Evolutionary conservation across 1,140 invertebrate species (phyloP), one percentile per base, ranked within the genome.

Genomic region (Araneus ventricosus): DNA sequence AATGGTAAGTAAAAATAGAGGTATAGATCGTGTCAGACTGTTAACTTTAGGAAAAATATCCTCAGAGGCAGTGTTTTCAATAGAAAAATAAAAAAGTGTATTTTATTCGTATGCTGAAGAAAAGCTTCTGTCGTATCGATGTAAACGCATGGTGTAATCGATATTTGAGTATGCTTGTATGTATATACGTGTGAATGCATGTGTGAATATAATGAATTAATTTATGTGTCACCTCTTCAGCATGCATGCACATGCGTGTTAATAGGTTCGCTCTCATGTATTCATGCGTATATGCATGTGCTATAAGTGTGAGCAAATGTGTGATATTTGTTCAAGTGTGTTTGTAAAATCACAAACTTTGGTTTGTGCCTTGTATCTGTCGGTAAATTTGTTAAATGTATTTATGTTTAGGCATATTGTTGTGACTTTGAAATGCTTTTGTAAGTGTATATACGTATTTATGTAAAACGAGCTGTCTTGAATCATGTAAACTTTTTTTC

Each of bases 1-100:
- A 84, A 59, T 75, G 82, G 82, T 75, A 93, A 93, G 82, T 84
- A 93, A 67, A 22, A 63, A 70, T 80, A 85, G 17, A 87, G 52
- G 85, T 45, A 87, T 87, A 41, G n/a, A 59, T 61, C 22, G 34
- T 87, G 85, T 87, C 59, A 63, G 20, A 45, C 2, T 61, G 24
- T 87, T 27, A 61, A 63, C 20, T 27, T n/a, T 59, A 63, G 24
- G 39, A 84, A 7, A 45, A n/a, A 41, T 6, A 10, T 39, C 30
- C 4, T 30, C 10, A 4, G 27, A 37, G 17, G 34, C 27, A 75
- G 34, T 75, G 34, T 75, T 75, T 67, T 75, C 34, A 2, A 75
- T 75, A 75, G 70, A 75, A 34, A 75, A 37, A 14, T 14, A 20
- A 14, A 52, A 14, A 52, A 52, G 45, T 75, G 10, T 75, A 22